These are phyloP conservation scores for Watsonalla binaria DNA, from an alignment of 2,888 invertebrate species.

Conservation along the genomic window DNA sequence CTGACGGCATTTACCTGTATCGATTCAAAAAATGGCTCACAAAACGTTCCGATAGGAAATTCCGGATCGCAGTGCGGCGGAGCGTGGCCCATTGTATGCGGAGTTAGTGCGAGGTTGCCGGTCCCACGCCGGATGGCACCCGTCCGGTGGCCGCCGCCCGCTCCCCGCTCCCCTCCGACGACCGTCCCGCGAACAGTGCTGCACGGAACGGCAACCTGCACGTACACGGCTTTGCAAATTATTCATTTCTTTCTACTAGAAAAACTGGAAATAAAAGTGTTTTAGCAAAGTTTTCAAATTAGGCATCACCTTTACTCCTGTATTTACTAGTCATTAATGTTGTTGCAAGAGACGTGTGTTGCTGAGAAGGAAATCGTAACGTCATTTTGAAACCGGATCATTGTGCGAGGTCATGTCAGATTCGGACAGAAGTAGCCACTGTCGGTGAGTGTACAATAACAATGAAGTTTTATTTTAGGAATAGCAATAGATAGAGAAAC, in stretches of 20 bases:
- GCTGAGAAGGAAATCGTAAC: constrained; percentile 1
- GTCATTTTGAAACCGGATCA: constrained; percentile 28
- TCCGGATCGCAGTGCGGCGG: not conserved
- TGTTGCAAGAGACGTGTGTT: no score
- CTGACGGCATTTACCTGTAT: not conserved
- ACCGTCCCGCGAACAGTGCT: not conserved
- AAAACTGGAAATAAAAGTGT: no score
- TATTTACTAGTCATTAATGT: no score
- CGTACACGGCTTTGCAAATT: not conserved
- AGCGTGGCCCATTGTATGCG: constrained; percentile 9
- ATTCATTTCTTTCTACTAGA: not conserved
- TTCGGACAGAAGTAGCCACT: constrained; percentile 21
- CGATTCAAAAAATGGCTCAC: not conserved
- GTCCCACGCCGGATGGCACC: constrained; percentile 29
- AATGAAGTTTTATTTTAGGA: not conserved
- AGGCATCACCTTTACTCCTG: no score
- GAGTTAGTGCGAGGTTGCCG: constrained; percentile 29
- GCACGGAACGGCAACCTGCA: constrained; percentile 12
- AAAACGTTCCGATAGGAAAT: not conserved
- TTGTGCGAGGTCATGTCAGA: constrained; percentile 21
- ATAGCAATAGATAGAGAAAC: no score
- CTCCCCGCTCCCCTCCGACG: constrained; percentile 20
- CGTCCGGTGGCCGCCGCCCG: constrained; percentile 21
- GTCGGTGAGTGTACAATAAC: not conserved
- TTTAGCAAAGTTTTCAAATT: no score